phyloP scores from a whole-genome alignment of 1,140 invertebrate genomes.

The Diabrotica undecimpunctata region DNA sequence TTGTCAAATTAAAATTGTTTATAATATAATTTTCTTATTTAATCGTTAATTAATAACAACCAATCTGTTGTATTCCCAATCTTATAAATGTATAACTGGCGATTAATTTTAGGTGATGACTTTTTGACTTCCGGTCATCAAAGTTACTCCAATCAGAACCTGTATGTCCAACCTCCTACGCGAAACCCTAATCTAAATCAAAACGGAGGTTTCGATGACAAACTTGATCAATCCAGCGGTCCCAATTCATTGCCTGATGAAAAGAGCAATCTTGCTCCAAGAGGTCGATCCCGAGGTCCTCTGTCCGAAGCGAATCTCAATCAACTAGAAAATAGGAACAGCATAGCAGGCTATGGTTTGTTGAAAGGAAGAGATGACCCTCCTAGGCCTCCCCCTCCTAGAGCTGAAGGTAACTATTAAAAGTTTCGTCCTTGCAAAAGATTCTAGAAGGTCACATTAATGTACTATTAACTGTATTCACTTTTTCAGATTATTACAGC shows the following conservation, averaged over 20 bases:
- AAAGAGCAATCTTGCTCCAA: constrained; percentile 66
- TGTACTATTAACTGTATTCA: too few species aligned
- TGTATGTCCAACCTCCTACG: constrained; percentile 87
- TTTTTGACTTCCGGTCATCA: constrained; percentile 49
- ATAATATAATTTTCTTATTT: too few species aligned
- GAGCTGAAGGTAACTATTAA: constrained; percentile 63
- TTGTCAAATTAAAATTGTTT: too few species aligned
- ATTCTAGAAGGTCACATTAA: too few species aligned
- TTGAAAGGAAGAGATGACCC: constrained; percentile 58
- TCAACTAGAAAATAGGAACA: constrained; percentile 54
- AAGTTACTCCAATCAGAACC: constrained; percentile 81
- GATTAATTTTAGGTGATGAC: constrained; percentile 42
- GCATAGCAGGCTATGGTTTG: constrained; percentile 40
- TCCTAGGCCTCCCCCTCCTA: constrained; percentile 81
- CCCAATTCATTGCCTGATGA: constrained; percentile 54
- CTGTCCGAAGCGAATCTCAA: constrained; percentile 62
- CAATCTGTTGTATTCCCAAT: too few species aligned
- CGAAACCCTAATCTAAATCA: constrained; percentile 49
- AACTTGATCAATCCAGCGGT: constrained; percentile 40
- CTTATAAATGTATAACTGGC: too few species aligned
- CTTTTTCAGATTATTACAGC: constrained; percentile 73
- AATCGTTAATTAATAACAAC: too few species aligned
- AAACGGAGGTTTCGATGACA: constrained; percentile 42
- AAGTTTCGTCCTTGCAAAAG: neutral
- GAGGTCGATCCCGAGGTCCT: constrained; percentile 68